phyloP scores from a whole-genome alignment of 2,888 invertebrate species.

The Paralinhomoeus sp. region DNA sequence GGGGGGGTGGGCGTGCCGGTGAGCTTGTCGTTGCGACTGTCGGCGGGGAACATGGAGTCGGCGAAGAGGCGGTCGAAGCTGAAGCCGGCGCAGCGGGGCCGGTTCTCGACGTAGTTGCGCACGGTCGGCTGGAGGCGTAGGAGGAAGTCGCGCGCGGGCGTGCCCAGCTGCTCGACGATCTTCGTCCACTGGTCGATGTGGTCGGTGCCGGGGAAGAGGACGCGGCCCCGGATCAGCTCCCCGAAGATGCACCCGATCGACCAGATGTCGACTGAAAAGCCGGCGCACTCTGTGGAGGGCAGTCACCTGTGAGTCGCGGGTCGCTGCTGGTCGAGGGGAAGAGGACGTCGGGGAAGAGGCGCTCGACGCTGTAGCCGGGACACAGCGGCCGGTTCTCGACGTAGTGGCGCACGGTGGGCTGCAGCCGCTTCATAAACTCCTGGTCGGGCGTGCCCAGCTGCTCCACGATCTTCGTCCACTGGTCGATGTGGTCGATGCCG shows the following conservation, averaged over 20 bases:
- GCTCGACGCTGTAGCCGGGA: conserved; percentile 79
- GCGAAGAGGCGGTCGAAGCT: background rate
- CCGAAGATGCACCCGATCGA: background rate
- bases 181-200: no score
- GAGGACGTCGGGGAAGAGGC: conserved; percentile 84
- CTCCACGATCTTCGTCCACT: no score
- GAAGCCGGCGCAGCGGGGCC: background rate
- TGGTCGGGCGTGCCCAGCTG: conserved; percentile 82
- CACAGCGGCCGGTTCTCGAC: conserved; percentile 90
- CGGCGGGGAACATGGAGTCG: background rate
- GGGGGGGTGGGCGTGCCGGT: no score
- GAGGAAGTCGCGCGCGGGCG: conserved; percentile 4
- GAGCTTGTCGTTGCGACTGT: background rate
- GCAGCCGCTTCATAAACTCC: conserved; percentile 86
- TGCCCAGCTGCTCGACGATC: background rate
- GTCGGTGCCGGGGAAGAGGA: background rate
- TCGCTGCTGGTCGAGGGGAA: conserved; percentile 60
- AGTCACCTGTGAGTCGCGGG: conserved; percentile 6
- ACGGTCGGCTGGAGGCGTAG: background rate
- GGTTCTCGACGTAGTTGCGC: background rate
- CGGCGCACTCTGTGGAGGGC: no score
- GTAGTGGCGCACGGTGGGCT: conserved; percentile 90
- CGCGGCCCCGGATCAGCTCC: background rate
- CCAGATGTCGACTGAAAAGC: background rate
- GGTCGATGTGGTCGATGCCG: no score